These are phyloP conservation scores for Elachura formosa DNA, from an alignment of 2,113 vertebrate species.

Conservation along the genomic window DNA sequence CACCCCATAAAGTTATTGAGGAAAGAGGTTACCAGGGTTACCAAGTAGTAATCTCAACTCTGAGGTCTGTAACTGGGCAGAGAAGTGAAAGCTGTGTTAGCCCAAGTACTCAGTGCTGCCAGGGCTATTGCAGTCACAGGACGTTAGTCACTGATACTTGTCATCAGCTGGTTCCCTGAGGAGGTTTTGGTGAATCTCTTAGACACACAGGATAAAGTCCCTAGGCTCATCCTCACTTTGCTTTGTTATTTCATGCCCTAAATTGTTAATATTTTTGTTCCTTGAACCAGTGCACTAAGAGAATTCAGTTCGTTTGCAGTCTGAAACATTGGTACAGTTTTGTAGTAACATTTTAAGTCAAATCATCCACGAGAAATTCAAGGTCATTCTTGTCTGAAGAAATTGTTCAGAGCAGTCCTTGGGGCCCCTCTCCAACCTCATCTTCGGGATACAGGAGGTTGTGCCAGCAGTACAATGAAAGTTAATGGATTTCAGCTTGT, in stretches of 20 bases:
- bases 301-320: background rate
- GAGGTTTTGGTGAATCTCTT: background rate
- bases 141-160: background rate
- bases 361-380: background rate
- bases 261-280: background rate
- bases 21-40: background rate
- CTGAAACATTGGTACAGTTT: background rate
- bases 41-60: background rate
- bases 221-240: background rate
- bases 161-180: background rate
- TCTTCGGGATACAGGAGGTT: background rate
- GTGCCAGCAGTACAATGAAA: background rate
- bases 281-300: background rate
- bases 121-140: background rate
- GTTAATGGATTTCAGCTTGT: constrained; percentile 27
- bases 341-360: background rate
- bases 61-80: background rate
- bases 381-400: background rate
- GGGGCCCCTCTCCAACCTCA: background rate
- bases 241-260: background rate
- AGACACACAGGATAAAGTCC: background rate
- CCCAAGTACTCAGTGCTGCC: background rate
- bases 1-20: background rate
- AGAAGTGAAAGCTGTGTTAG: background rate
- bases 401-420: background rate